Conservation (phyloP, 2,797 vertebrate genomes). For the Sebastes umbrosus region DNA sequence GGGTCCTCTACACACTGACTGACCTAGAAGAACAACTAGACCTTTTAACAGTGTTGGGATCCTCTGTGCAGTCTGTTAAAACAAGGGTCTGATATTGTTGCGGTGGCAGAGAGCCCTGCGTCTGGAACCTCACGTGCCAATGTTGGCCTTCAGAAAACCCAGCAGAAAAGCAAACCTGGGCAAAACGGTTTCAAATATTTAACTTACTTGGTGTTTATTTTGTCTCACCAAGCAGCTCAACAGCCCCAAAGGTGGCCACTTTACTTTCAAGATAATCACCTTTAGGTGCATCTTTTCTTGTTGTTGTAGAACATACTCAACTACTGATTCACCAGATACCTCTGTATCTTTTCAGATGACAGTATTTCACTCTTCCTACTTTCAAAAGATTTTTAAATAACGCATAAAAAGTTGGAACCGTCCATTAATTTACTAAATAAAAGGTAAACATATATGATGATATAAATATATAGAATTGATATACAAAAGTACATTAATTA, state of each 20-base stretch:
- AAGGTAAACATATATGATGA: not conserved
- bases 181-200: slow-evolving; percentile 32
- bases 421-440: not conserved
- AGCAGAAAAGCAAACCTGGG: slow-evolving; percentile 17
- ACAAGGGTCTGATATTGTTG: slow-evolving; percentile 3
- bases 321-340: not conserved
- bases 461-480: not conserved
- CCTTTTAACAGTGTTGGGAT: slow-evolving; percentile 4
- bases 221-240: slow-evolving; percentile 33
- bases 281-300: not conserved
- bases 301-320: not conserved
- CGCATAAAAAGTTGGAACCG: not conserved
- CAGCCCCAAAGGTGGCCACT: slow-evolving; percentile 59
- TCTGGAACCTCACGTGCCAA: slow-evolving; percentile 36
- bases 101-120: slow-evolving; percentile 21
- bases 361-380: not conserved
- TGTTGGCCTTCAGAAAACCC: slow-evolving; percentile 49
- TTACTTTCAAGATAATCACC: slow-evolving; percentile 25
- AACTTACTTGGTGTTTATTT: slow-evolving; percentile 36
- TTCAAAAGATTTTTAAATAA: not conserved
- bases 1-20: slow-evolving; percentile 28
- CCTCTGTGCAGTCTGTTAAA: slow-evolving; percentile 12
- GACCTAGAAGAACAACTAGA: slow-evolving; percentile 14
- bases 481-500: not conserved
- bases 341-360: not conserved